phyloP scores from a whole-genome alignment of 2,888 invertebrate species.

The Drosophila tanythrix region DNA sequence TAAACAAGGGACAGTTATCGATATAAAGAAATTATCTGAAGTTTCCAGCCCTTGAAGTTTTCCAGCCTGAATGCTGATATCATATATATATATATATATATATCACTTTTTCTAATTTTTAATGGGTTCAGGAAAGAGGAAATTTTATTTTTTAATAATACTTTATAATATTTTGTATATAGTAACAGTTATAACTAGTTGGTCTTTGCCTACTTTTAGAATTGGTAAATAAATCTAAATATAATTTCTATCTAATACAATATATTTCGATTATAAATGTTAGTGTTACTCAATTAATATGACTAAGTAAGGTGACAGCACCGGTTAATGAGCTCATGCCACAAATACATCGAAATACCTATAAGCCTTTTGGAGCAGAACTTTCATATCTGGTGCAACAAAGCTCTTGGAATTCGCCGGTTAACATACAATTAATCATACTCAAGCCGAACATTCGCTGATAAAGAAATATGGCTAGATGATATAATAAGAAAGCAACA shows the following conservation, averaged over 20 bases:
- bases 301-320: slow-evolving; percentile 47
- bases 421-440: slow-evolving; percentile 63
- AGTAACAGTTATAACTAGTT: not conserved
- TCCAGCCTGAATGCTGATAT: not conserved
- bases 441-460: slow-evolving; percentile 45
- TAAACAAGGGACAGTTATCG: not conserved
- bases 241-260: not conserved
- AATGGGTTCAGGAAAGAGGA: not conserved
- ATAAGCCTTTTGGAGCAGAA: slow-evolving; percentile 8
- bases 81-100: not conserved
- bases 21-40: not conserved
- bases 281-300: slow-evolving; percentile 10
- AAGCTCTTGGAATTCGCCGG: slow-evolving; percentile 19
- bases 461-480: slow-evolving; percentile 49
- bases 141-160: not conserved
- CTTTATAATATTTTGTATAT: not conserved
- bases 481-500: slow-evolving; percentile 55
- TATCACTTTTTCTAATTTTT: not conserved
- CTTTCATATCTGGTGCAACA: slow-evolving; percentile 34
- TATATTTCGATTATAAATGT: not conserved
- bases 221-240: not conserved
- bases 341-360: slow-evolving; percentile 10
- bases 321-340: slow-evolving; percentile 45
- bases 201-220: not conserved
- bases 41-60: not conserved